Evolutionary conservation across 1,140 invertebrate genomes (phyloP).

Genomic region (Drosophila nannoptera): DNA sequence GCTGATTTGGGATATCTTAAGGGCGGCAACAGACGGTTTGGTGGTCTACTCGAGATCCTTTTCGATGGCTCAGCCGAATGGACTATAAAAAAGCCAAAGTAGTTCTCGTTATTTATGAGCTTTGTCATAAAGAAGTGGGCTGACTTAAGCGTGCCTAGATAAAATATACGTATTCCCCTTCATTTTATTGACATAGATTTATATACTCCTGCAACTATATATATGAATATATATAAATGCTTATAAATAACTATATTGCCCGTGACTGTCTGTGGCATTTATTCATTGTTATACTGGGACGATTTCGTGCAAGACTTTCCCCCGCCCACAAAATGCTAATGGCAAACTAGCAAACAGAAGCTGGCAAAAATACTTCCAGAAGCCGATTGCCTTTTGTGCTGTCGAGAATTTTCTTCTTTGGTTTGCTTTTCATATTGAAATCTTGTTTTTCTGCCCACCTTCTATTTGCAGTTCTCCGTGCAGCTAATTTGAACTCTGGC

Average conservation of each 20-base stretch:
- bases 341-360: conserved; percentile 5
- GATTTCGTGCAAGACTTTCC: conserved; percentile 3
- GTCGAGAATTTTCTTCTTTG: conserved; percentile 12
- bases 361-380: conserved; percentile 13
- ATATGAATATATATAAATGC: too few relatives aligned
- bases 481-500: conserved; percentile 45
- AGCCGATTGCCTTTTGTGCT: conserved; percentile 34
- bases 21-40: conserved; percentile 6
- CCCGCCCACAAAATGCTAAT: conserved; percentile 58
- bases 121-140: conserved; percentile 6
- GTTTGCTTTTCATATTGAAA: conserved; percentile 51
- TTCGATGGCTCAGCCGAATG: not conserved
- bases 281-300: conserved; percentile 40
- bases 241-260: conserved; percentile 3
- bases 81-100: conserved; percentile 12
- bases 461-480: conserved; percentile 48
- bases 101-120: conserved; percentile 37
- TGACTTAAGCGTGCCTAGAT: conserved; percentile 12
- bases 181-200: conserved; percentile 7
- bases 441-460: conserved; percentile 42
- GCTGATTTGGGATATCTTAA: conserved; percentile 7
- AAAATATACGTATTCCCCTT: conserved; percentile 16
- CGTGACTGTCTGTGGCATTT: conserved; percentile 22
- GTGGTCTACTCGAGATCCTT: not conserved
- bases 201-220: not conserved